Base-by-base conservation (phyloP, 1,140 invertebrate genomes). In the Megalonaias nervosa region DNA sequence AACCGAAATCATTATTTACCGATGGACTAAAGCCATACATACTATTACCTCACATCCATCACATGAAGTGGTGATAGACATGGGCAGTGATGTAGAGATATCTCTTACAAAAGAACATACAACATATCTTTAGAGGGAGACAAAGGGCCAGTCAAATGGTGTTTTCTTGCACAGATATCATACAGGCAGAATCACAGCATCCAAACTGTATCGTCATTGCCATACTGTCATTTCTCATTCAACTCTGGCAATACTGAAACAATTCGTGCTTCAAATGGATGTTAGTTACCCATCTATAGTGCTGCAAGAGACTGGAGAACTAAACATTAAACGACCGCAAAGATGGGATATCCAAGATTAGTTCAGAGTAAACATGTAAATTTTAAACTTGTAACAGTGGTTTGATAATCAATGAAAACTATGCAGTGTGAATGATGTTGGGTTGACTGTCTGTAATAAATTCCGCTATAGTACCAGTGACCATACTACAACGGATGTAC, bases 131-230 rank as follows among this genome's bases (percentile, higher is more conserved):
- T 77, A 83, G 73, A 56, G 69, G 38, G 59, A 48, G n/a, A 83
- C 82, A 19, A 59, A 74, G 55, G 38, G 74, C 56, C 82, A 85
- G 62, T 26, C 81, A 4, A 59, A 69, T 26, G 67, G 55, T 48
- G 75, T 66, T 61, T 60, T 64, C n/a, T 84, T 81, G 79, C 70
- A 69, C 66, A 31, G 64, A 57, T 77, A 74, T 59, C 67, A 79
- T 60, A 68, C 75, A 31, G 82, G 82, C 3, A 31, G 84, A 38
- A 74, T 82, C 0, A 84, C 81, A 21, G 81, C 81, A 13, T 84
- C 82, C 48, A 74, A 75, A 38, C 61, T 79, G 58, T 70, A 80
- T 55, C 31, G 21, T 48, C 79, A 76, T 16, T 82, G 82, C 62
- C n/a, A 48, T 19, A 77, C 71, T 16, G 26, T n/a, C 21, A 12